Percentiles rank a stretch among this genome's conserved stretches.
Conservation (phyloP, 64 coral and sea anemone genomes). For the Exaiptasia diaphana region DNA sequence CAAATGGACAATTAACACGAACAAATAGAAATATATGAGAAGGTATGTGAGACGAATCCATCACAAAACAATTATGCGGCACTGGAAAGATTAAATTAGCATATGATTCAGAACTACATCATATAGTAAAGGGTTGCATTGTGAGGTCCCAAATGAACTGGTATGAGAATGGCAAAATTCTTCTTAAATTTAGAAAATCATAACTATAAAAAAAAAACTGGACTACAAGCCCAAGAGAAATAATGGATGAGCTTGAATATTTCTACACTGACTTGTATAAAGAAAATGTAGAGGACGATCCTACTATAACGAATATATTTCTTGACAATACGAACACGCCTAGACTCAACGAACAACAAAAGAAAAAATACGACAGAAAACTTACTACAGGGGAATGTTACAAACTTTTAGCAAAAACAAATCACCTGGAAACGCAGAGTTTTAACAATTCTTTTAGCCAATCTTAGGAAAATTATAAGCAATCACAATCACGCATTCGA, state of each 20-base stretch:
- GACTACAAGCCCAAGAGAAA: no score
- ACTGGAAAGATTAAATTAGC: slow-evolving; percentile 6
- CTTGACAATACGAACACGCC: neutral
- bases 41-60: neutral
- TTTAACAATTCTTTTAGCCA: slow-evolving; percentile 9
- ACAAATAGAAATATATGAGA: slow-evolving; percentile 8
- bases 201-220: neutral
- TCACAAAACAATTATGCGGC: neutral
- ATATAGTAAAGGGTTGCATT: slow-evolving; percentile 16
- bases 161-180: slow-evolving; percentile 26
- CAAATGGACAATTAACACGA: neutral
- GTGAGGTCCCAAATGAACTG: slow-evolving; percentile 15
- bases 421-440: slow-evolving; percentile 36
- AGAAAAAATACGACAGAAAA: neutral
- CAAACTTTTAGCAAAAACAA: slow-evolving; percentile 43
- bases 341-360: neutral
- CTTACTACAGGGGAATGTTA: slow-evolving; percentile 9
- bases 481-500: neutral
- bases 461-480: neutral
- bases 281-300: neutral
- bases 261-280: slow-evolving; percentile 25
- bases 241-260: slow-evolving; percentile 11
- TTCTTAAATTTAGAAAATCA: neutral
- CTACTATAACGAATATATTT: neutral
- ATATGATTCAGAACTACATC: slow-evolving; percentile 17